Evolutionary conservation across 2,888 invertebrate species (phyloP), one percentile per base, ranked within the genome.

Genomic region (Dione vanillae): DNA sequence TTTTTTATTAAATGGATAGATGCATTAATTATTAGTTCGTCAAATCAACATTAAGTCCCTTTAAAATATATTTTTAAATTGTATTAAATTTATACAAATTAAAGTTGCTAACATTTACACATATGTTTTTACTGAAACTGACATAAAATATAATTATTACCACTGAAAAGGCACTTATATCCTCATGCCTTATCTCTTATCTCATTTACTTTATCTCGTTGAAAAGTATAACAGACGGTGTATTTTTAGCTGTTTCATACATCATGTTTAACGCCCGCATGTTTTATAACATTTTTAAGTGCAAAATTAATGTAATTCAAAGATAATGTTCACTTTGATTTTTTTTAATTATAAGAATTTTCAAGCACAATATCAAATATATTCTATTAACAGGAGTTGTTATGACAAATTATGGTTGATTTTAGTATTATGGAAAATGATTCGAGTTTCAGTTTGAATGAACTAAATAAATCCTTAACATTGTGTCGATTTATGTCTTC

Each of bases 151-250:
- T 43, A 61, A 43, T 41, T 40, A 43, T 41, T 27, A 20, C n/a
- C 3, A 43, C n/a, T 59, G 45, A 61, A 35, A 27, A 27, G 27
- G 11, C 45, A 45, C 45, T 61, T 61, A 45, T 45, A n/a, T 45
- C 41, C 43, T 61, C 56, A 16, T 37, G 16, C 16, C n/a, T 61
- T 61, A 61, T 16, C 45, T 45, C 45, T 35, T 61, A 61, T 61
- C 61, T 61, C 56, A 56, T 45, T 45, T 16, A 45, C 35, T 61
- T 61, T 45, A 61, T 61, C 61, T 45, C 45, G 61, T 45, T 27
- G 27, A 45, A 61, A 61, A 45, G 45, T 35, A 16, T 45, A 61
- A 45, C 27, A 43, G 45, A 16, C 35, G 20, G 20, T 43, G 43
- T 9, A n/a, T 35, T 27, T 35, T 61, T 6, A 45, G 16, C 11